These are phyloP conservation scores for Muscicapa adusta DNA, from an alignment of 2,113 vertebrate genomes.

Conservation along the genomic window DNA sequence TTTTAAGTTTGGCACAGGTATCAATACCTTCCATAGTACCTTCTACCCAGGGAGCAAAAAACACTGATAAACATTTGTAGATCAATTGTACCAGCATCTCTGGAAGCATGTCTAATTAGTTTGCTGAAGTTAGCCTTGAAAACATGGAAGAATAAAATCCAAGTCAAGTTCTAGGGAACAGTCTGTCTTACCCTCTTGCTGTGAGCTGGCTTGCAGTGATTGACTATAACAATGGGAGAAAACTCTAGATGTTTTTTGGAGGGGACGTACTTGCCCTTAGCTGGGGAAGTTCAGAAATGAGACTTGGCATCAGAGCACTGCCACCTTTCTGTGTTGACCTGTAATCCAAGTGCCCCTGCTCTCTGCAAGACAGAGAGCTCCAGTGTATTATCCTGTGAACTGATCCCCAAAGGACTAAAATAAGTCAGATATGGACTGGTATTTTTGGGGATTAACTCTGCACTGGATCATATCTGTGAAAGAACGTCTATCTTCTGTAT, in stretches of 20 bases:
- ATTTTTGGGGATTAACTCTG: background rate
- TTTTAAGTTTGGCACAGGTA: background rate
- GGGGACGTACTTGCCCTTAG: fast-evolving
- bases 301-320: background rate
- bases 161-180: background rate
- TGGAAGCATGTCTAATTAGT: background rate
- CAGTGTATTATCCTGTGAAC: background rate
- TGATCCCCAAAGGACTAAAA: background rate
- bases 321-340: background rate
- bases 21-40: background rate
- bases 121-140: background rate
- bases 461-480: background rate
- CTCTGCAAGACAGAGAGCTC: background rate
- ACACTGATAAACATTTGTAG: background rate
- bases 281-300: background rate
- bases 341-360: background rate
- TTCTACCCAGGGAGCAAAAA: background rate
- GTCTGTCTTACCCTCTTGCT: background rate
- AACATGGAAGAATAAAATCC: background rate
- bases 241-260: background rate
- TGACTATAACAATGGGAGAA: background rate
- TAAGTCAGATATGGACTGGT: background rate
- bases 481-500: background rate
- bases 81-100: background rate
- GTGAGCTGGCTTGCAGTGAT: background rate